These are phyloP conservation scores for Aulostomus chinensis DNA, from an alignment of 2,797 vertebrate genomes.

Conservation along the genomic window DNA sequence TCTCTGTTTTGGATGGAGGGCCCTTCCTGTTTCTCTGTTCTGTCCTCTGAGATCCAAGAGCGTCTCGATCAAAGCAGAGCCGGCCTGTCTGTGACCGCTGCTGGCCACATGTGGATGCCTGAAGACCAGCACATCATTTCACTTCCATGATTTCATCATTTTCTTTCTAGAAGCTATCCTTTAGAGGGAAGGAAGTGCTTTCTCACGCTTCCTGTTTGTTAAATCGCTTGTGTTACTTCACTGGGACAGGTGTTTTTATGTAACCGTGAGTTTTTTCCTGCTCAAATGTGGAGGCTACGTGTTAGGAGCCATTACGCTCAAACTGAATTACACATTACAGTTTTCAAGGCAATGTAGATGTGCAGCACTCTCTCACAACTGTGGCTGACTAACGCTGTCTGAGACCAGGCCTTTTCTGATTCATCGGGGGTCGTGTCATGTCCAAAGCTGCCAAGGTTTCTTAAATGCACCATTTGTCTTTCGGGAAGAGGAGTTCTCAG, in stretches of 20 bases:
- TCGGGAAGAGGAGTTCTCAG: no score
- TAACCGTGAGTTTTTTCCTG: not conserved
- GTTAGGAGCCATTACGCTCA: no score
- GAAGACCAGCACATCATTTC: constrained; percentile 45
- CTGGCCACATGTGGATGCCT: constrained; percentile 55
- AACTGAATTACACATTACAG: no score
- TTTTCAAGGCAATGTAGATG: no score
- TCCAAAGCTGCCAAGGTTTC: no score
- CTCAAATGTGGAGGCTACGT: no score
- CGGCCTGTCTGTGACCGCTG: constrained; percentile 28
- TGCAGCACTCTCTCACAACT: no score
- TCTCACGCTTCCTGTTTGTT: constrained; percentile 47
- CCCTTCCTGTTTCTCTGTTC: constrained; percentile 62
- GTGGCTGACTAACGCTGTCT: no score
- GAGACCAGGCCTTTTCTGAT: no score
- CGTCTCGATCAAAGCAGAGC: constrained; percentile 52
- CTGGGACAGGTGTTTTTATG: not conserved
- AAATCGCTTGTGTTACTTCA: constrained; percentile 9
- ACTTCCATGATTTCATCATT: constrained; percentile 60
- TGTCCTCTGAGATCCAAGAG: constrained; percentile 50
- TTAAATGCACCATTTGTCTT: no score
- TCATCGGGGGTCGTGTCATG: no score
- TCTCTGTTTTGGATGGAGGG: constrained; percentile 33
- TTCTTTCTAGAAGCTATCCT: constrained; percentile 39
- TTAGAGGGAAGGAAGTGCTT: constrained; percentile 48